A percentile compares a stretch with the other conserved stretches of the same genome.
Conservation (phyloP, 1,140 invertebrate species). For the Homarus americanus region DNA sequence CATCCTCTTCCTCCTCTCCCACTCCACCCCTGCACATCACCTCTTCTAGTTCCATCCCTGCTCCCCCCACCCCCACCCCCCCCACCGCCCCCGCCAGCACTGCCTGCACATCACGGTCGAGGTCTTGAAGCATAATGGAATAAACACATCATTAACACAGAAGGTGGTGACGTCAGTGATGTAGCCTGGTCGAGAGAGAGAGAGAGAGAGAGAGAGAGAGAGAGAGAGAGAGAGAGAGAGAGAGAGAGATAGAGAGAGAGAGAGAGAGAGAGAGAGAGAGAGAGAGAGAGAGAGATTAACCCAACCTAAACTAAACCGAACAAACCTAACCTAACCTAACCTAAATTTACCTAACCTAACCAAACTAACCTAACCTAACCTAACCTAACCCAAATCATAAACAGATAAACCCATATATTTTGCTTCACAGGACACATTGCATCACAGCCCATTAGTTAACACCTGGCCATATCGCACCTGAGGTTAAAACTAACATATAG, state of each 20-base stretch:
- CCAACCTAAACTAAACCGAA: too few relatives aligned
- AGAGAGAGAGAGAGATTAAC: not conserved
- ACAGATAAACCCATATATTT: too few relatives aligned
- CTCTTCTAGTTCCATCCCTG: too few relatives aligned
- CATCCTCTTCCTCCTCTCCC: not conserved
- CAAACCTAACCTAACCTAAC: too few relatives aligned
- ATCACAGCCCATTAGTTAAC: too few relatives aligned
- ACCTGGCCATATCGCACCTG: too few relatives aligned
- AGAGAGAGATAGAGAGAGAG: not conserved
- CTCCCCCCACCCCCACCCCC: not conserved
- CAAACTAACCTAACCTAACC: too few relatives aligned
- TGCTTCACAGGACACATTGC: too few relatives aligned
- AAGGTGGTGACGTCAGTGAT: not conserved
- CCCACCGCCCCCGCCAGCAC: not conserved
- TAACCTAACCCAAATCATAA: too few relatives aligned
- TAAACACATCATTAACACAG: constrained; percentile 1
- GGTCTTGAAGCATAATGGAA: not conserved
- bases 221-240: constrained; percentile 7
- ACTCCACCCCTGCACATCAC: too few relatives aligned
- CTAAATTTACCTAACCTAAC: too few relatives aligned
- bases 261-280: not conserved
- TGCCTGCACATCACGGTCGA: not conserved
- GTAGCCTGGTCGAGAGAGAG: not conserved
- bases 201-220: constrained; percentile 22
- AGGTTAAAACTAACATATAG: too few relatives aligned